These are phyloP conservation scores for Tragulus kanchil DNA, from an alignment of 2,113 vertebrate species.

Conservation along the genomic window DNA sequence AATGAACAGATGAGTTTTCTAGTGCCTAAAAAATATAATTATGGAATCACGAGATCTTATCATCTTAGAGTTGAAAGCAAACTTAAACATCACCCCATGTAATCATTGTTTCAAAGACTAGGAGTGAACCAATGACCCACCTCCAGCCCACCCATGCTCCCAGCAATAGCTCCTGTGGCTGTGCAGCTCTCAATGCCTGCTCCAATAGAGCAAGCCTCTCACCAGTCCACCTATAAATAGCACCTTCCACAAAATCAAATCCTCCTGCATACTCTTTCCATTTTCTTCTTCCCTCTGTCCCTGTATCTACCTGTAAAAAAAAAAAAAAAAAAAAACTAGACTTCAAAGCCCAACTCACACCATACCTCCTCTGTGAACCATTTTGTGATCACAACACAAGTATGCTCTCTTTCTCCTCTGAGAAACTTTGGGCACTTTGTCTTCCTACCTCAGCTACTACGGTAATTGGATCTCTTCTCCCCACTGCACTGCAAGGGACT, in stretches of 20 bases:
- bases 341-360: not conserved
- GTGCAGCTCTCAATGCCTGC: not conserved
- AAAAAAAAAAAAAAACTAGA: not conserved
- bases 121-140: not conserved
- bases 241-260: not conserved
- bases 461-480: not conserved
- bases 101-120: not conserved
- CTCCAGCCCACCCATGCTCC: not conserved
- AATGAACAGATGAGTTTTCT: not conserved
- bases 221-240: not conserved
- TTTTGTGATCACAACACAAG: not conserved
- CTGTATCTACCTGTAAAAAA: not conserved
- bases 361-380: not conserved
- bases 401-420: not conserved
- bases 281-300: not conserved
- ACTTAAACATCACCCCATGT: not conserved
- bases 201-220: not conserved
- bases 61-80: constrained; percentile 1
- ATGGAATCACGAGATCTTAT: not conserved
- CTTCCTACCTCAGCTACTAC: not conserved
- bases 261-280: not conserved
- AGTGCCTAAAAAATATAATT: not conserved
- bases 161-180: not conserved
- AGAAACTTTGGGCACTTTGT: not conserved
- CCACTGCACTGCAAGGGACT: not conserved